Base-by-base conservation (phyloP, 2,797 vertebrate species). In the Pangasius macronema region DNA sequence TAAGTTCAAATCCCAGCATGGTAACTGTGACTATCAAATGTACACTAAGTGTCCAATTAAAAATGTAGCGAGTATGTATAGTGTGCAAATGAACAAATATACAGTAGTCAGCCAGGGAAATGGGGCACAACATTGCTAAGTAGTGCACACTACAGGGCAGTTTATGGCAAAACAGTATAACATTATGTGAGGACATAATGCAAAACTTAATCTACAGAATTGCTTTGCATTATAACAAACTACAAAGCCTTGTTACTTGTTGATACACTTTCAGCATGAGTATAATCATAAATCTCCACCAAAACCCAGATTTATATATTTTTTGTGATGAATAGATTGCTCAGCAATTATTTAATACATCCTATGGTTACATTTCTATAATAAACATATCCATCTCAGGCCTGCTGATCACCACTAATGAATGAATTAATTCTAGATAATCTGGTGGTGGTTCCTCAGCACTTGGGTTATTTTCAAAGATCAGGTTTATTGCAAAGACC, bases 201-300 rank as follows among this genome's bases (percentile, higher is more conserved):
- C n/a, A n/a, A n/a, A 55, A 82, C 59, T 72, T 73, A 73, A 61
- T 81, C 51, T 49, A 70, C 3, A 20, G 27, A 57, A 24, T 59
- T 33, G 39, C 22, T 46, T 59, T 63, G 36, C 33, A 27, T 24
- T 82, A n/a, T n/a, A 63, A 49, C 14, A 82, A 22, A 27, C 42
- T 49, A 75, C 72, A 75, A 81, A 81, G 11, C 10, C 24, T 10
- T 82, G 11, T 27, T 68, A 55, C 18, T 33, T 36, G 16, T 67
- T 20, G 80, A 80, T 55, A 55, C 75, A 86, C 16, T 39, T 27
- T 86, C 33, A 85, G 49, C 51, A 36, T 86, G 20, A 51, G 51
- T 39, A 72, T 24, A 59, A 59, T 18, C 5, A 59, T 30, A 14
- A 68, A 42, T 82, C 59, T 63, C 27, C 39, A 61, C 42, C 61